Evolutionary conservation across 2,888 invertebrate species (phyloP).

Genomic region (Bedellia somnulentella): DNA sequence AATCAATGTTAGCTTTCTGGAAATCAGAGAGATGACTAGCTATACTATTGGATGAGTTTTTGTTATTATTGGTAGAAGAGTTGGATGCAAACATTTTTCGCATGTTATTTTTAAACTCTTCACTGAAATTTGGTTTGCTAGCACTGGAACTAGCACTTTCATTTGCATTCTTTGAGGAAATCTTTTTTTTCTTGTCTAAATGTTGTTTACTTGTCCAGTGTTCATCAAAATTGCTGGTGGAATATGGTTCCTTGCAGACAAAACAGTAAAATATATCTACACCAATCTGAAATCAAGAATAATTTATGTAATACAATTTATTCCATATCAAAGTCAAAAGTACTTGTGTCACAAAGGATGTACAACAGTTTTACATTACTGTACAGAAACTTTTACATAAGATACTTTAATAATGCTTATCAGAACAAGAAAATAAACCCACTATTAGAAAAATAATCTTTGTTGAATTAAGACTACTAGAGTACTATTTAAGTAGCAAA

Average conservation of each 20-base stretch:
- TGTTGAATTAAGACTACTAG: no score
- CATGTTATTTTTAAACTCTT: constrained; percentile 3
- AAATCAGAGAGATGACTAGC: constrained; percentile 13
- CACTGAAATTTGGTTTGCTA: background rate
- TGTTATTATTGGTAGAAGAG: constrained; percentile 5
- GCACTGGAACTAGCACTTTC: constrained; percentile 3
- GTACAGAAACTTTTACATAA: no score
- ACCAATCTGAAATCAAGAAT: constrained; percentile 27
- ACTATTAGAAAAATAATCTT: no score
- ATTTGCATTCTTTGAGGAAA: constrained; percentile 4
- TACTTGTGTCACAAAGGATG: no score
- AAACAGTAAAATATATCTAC: constrained; percentile 23
- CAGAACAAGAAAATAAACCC: no score
- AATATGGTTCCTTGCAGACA: constrained; percentile 18
- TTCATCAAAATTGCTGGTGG: constrained; percentile 8
- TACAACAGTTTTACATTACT: no score
- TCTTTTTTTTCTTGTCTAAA: constrained; percentile 1
- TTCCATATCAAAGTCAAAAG: no score
- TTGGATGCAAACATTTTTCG: constrained; percentile 1
- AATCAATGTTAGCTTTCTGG: constrained; percentile 15
- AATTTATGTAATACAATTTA: no score
- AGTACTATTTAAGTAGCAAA: no score
- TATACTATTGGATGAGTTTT: no score
- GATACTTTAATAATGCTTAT: no score
- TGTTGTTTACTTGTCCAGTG: constrained; percentile 13